Evolutionary conservation across 1,140 invertebrate species (phyloP), one percentile per base, ranked within the genome.

Genomic region (Calephelis nemesis): DNA sequence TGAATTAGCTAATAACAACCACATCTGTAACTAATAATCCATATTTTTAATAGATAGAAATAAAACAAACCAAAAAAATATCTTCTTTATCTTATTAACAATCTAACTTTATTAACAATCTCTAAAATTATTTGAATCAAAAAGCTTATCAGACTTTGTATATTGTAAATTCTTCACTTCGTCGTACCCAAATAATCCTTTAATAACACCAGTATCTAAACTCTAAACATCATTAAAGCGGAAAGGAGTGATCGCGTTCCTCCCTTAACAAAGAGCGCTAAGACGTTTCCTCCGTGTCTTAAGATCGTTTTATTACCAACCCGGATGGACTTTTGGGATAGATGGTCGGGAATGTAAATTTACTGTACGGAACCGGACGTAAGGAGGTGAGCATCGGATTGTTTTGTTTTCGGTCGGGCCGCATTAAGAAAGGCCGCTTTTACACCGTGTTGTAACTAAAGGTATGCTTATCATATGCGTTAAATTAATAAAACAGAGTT

Each of bases 301-400:
- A 84, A 88, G 86, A 88, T 88, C 87, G 84, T 88, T 90, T 91
- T 90, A 90, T 90, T 89, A 84, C 85, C 83, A 80, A 70, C 79
- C 87, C 85, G 85, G 87, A 88, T 85, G 85, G 88, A 90, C 87
- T 85, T 83, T 77, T 78, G 85, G 82, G 87, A 91, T 87, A 82
- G 85, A 88, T 88, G 84, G 84, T 78, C 76, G 86, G 80, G 87
- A 87, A 90, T 90, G 88, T 88, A 88, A 90, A 90, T 90, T 88
- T 90, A 88, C 76, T 86, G 84, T 85, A 83, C 79, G 81, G 79
- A 83, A 87, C 85, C 85, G 86, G 86, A 90, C 84, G 84, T 79
- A 70, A 77, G 83, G 83, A 87, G 86, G 83, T 87, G 81, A 87
- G 81, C 84, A 81, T 85, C 80, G 84, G 82, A 90, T 87, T 90